These are phyloP conservation scores for Proteles cristata DNA, from an alignment of 2,113 vertebrate species.

Conservation along the genomic window DNA sequence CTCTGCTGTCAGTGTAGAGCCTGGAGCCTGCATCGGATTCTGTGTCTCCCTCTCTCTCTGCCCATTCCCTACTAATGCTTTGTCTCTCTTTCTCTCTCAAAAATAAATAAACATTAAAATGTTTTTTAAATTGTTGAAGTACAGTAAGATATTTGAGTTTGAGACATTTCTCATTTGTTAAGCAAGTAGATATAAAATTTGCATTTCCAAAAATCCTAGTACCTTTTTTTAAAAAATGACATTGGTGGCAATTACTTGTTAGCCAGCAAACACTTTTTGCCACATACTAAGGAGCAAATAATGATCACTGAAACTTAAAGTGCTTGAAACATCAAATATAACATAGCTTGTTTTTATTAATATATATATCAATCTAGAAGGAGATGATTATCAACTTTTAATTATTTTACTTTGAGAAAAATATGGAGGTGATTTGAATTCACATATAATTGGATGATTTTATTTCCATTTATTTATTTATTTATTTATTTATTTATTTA, in stretches of 20 bases:
- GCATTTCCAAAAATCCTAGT: background rate
- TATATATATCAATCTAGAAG: background rate
- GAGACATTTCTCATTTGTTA: constrained; percentile 27
- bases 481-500: too few relatives aligned
- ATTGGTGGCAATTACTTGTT: background rate
- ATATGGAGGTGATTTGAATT: background rate
- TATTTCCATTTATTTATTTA: background rate
- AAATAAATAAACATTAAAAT: too few relatives aligned
- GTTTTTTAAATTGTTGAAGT: background rate
- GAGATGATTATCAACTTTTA: background rate
- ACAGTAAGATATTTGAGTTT: background rate
- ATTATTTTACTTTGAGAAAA: background rate
- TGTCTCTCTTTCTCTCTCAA: too few relatives aligned
- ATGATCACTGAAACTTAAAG: background rate
- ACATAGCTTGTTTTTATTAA: background rate
- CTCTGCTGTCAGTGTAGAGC: too few relatives aligned
- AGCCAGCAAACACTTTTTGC: background rate
- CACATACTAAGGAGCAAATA: background rate
- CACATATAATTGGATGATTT: background rate
- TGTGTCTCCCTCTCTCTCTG: too few relatives aligned
- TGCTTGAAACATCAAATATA: background rate
- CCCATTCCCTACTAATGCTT: too few relatives aligned
- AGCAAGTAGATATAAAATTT: constrained; percentile 4
- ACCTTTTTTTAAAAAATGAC: background rate
- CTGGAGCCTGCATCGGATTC: too few relatives aligned